Evolutionary conservation across 2,888 invertebrate genomes (phyloP).

Genomic region (Opisthograptis luteolata): DNA sequence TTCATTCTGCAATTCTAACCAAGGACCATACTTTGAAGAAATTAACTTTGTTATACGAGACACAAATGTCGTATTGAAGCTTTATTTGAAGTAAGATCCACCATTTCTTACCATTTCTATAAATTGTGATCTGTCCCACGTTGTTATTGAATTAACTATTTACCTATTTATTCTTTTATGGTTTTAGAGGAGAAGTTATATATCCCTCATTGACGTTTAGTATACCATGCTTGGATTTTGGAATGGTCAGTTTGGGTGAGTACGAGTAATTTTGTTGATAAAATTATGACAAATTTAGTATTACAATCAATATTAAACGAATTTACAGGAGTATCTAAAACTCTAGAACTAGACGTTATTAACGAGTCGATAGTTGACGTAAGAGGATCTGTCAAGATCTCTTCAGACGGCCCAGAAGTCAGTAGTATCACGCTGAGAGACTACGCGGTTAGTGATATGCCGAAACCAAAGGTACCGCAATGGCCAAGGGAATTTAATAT

Average conservation of each 20-base stretch:
- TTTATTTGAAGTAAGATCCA: conserved; percentile 82
- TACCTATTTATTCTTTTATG: not conserved
- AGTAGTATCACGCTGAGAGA: conserved; percentile 75
- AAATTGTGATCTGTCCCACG: too few relatives aligned
- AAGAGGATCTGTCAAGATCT: conserved; percentile 73
- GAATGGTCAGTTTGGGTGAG: conserved; percentile 83
- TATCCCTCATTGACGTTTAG: conserved; percentile 85
- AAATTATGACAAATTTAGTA: not conserved
- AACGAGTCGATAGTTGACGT: conserved; percentile 85
- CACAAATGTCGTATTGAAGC: conserved; percentile 79
- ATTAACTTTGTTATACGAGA: conserved; percentile 84
- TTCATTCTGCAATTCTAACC: conserved; percentile 82
- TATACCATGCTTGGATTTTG: conserved; percentile 82
- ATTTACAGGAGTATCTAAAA: conserved; percentile 75
- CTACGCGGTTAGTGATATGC: conserved; percentile 65
- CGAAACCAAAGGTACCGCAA: conserved; percentile 68
- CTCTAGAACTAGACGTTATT: conserved; percentile 71
- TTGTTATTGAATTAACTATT: too few relatives aligned
- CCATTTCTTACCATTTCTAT: too few relatives aligned
- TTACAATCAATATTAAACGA: not conserved
- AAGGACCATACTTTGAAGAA: conserved; percentile 86
- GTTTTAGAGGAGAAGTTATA: conserved; percentile 84
- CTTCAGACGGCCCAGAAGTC: conserved; percentile 82
- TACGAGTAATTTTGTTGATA: not conserved
- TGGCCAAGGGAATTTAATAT: conserved; percentile 84